A percentile compares a stretch with the other conserved stretches of the same genome.
These are phyloP conservation scores for Allacma fusca DNA, from an alignment of 2,888 invertebrate species.

Conservation along the genomic window DNA sequence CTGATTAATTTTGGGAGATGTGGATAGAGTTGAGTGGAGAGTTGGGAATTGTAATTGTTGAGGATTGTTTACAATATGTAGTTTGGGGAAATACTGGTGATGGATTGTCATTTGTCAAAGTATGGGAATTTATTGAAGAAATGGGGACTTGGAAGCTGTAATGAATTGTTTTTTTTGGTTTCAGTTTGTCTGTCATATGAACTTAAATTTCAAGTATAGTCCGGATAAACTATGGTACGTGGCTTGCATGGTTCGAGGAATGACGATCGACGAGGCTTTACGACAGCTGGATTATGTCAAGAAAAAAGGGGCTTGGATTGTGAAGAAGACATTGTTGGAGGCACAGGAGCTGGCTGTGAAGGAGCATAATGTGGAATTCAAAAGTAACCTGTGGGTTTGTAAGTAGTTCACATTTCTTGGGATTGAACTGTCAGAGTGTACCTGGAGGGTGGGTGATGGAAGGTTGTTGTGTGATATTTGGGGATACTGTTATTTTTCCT, in stretches of 20 bases:
- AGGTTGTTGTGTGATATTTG: too few species aligned
- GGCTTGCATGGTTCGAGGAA: slow-evolving; percentile 84
- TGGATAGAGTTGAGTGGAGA: too few species aligned
- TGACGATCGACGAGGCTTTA: slow-evolving; percentile 92
- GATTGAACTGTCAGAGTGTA: too few species aligned
- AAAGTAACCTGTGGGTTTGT: slow-evolving; percentile 91
- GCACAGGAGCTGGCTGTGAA: slow-evolving; percentile 87
- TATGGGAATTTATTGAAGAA: not conserved
- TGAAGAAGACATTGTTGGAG: slow-evolving; percentile 82
- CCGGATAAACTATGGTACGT: slow-evolving; percentile 94
- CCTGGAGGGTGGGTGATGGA: too few species aligned
- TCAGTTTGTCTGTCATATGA: slow-evolving; percentile 88
- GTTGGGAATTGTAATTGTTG: slow-evolving; percentile 1
- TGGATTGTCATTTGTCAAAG: too few species aligned
- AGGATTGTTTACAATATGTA: too few species aligned
- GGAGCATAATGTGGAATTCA: slow-evolving; percentile 91
- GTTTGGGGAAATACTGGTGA: too few species aligned
- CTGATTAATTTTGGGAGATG: too few species aligned
- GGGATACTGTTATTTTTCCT: too few species aligned
- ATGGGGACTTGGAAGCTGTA: not conserved
- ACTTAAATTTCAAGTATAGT: slow-evolving; percentile 85
- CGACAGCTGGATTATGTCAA: slow-evolving; percentile 85
- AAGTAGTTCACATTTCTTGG: too few species aligned
- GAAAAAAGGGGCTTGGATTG: slow-evolving; percentile 79
- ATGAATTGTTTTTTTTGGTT: slow-evolving; percentile 45